Percentiles rank a stretch among this genome's conserved stretches.
These are phyloP conservation scores for Synanthedon myopaeformis DNA, from an alignment of 2,888 invertebrate species.

Conservation along the genomic window DNA sequence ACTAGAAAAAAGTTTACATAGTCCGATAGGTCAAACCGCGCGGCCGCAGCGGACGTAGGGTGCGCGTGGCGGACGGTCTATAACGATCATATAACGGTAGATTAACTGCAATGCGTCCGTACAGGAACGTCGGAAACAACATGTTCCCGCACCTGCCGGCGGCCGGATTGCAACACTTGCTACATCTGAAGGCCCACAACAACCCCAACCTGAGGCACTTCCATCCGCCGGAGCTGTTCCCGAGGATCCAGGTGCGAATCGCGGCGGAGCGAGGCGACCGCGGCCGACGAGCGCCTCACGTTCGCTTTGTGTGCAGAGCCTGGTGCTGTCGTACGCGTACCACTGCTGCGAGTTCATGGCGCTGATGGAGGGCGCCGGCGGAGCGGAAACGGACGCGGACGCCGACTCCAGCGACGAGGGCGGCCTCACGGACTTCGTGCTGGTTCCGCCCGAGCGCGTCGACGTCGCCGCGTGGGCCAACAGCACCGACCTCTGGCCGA, in stretches of 20 bases:
- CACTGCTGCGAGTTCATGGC: constrained; percentile 94
- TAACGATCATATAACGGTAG: too few relatives aligned
- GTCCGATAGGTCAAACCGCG: too few relatives aligned
- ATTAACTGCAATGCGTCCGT: constrained; percentile 7
- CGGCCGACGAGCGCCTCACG: background rate
- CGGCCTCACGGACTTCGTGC: constrained; percentile 55
- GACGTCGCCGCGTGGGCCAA: constrained; percentile 83
- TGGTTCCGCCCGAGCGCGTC: constrained; percentile 42
- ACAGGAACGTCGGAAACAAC: constrained; percentile 92
- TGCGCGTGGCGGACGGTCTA: too few relatives aligned
- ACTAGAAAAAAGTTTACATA: too few relatives aligned
- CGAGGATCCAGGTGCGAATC: constrained; percentile 73
- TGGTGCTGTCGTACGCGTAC: constrained; percentile 93
- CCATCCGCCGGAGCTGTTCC: constrained; percentile 88
- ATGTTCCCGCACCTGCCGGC: constrained; percentile 86
- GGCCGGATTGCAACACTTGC: constrained; percentile 80
- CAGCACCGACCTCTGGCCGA: constrained; percentile 85
- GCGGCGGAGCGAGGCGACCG: background rate
- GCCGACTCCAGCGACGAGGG: constrained; percentile 30
- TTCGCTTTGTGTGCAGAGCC: constrained; percentile 56
- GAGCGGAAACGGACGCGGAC: constrained; percentile 60
- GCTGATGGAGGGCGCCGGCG: constrained; percentile 75
- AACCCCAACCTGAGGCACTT: constrained; percentile 89
- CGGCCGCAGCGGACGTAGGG: too few relatives aligned
- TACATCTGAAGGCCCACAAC: constrained; percentile 92